Base-by-base conservation (phyloP, 2,113 vertebrate genomes). In the Aleadryas rufinucha region DNA sequence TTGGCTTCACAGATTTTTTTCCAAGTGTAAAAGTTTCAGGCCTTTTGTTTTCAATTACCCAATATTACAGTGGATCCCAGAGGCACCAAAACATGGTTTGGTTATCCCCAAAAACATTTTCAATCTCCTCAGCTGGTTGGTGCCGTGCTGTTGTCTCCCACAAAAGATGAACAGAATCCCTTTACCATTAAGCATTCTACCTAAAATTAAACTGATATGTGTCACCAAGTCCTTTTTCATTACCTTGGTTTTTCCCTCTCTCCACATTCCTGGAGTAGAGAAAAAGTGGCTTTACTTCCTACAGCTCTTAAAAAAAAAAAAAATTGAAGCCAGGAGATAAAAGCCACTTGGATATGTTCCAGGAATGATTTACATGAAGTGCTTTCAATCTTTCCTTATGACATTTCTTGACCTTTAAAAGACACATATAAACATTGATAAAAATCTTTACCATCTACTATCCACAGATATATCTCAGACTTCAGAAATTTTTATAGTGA, bases 371-470 rank as follows among this genome's bases (percentile, higher is more conserved):
- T 97, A 93, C 84, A 96, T 77, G 50, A 96, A 97, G 92, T 78
- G 70, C 91, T 96, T 93, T 94, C 94, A 90, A 76, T 84, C 83
- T 90, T 95, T 88, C 89, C 89, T 96, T 90, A 85, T 87, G 86
- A 94, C 93, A 97, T 95, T 93, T 90, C 75, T 91, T 97, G 94
- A 97, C 94, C 89, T 97, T 96, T 93, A 82, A 87, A 93, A 94
- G 72, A 94, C 95, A 85, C 6, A 21, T 61, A 89, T 53, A 93
- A 95, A 96, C 84, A 94, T 28, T 71, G 88, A 80, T 89, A 90
- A 89, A 93, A 96, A 64, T 52, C 86, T 83, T 93, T 74, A 76
- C 47, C n/a, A 22, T 90, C 92, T 92, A 89, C 5, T 19, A 95
- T 49, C 74, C 64, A 86, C 84, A 79, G 50, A 91, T 57, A 70